Evolutionary conservation across 2,113 vertebrate species (phyloP).

Genomic region (Aythya baeri): DNA sequence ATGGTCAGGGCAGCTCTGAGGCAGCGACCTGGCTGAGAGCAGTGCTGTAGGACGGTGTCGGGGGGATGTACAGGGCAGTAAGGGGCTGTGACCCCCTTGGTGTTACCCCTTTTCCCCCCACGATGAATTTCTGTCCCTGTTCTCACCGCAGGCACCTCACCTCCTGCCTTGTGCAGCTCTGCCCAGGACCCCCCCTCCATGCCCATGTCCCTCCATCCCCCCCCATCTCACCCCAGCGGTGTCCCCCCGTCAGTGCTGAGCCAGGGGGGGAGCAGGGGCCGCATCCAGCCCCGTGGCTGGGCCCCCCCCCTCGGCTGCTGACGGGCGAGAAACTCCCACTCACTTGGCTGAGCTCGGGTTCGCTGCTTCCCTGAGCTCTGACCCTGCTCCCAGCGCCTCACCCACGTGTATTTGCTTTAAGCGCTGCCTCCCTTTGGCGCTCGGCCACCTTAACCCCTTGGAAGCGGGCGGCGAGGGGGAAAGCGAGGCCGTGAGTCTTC

Average conservation of each 20-base stretch:
- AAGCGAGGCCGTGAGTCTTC: not conserved
- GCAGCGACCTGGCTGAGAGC: not conserved
- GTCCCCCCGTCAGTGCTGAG: not conserved
- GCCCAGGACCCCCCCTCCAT: rapidly evolving
- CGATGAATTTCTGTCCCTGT: rapidly evolving
- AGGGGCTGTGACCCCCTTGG: rapidly evolving
- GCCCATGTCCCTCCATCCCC: not conserved
- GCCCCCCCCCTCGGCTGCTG: not conserved
- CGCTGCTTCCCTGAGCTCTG: not conserved
- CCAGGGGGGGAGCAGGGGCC: not conserved
- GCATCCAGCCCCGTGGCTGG: rapidly evolving
- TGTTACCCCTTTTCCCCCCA: not conserved
- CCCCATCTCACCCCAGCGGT: not conserved
- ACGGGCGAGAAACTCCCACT: not conserved
- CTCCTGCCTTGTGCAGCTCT: not conserved
- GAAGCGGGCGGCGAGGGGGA: not conserved
- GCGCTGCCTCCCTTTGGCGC: not conserved
- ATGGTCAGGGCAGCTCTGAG: not conserved
- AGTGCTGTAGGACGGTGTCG: not conserved
- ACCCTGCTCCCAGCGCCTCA: not conserved
- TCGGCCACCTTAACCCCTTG: not conserved
- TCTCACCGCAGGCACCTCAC: rapidly evolving
- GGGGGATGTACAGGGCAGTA: not conserved
- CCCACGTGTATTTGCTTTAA: not conserved
- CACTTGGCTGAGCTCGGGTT: not conserved